Percentiles rank a stretch among this genome's conserved stretches.
These are phyloP conservation scores for Microchrysa polita DNA, from an alignment of 2,888 invertebrate genomes.

Conservation along the genomic window DNA sequence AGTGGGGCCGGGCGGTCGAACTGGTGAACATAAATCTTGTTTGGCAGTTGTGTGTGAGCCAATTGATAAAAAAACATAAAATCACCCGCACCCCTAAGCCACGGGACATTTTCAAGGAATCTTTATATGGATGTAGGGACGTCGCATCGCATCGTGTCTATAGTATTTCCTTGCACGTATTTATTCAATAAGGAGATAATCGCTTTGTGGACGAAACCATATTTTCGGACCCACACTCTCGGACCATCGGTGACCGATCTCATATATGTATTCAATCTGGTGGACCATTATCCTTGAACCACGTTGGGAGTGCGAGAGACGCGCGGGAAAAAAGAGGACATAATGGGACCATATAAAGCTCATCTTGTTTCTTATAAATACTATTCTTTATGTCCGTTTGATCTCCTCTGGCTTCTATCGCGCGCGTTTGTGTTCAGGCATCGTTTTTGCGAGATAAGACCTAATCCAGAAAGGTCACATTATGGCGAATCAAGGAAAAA, in stretches of 20 bases:
- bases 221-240: conserved; percentile 19
- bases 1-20: too few species aligned
- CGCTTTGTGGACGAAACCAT: conserved; percentile 30
- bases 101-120: too few species aligned
- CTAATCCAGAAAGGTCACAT: conserved; percentile 43
- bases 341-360: conserved; percentile 29
- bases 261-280: conserved; percentile 16
- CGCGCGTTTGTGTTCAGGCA: too few species aligned
- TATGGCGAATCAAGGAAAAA: conserved; percentile 33
- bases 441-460: conserved; percentile 35
- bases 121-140: too few species aligned
- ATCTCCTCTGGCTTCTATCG: conserved; percentile 29
- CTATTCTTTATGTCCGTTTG: conserved; percentile 37
- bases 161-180: conserved; percentile 36
- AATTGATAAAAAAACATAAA: conserved; percentile 23
- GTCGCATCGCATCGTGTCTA: background rate
- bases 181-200: conserved; percentile 40
- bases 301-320: conserved; percentile 9
- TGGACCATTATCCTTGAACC: conserved; percentile 12
- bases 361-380: conserved; percentile 35
- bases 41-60: conserved; percentile 26
- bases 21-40: conserved; percentile 41
- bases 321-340: conserved; percentile 22
- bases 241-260: background rate
- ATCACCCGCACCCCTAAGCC: too few species aligned